Evolutionary conservation across 64 coral and sea anemone species (phyloP), one percentile per base, ranked within the genome.

Genomic region (Acropora tenuis): DNA sequence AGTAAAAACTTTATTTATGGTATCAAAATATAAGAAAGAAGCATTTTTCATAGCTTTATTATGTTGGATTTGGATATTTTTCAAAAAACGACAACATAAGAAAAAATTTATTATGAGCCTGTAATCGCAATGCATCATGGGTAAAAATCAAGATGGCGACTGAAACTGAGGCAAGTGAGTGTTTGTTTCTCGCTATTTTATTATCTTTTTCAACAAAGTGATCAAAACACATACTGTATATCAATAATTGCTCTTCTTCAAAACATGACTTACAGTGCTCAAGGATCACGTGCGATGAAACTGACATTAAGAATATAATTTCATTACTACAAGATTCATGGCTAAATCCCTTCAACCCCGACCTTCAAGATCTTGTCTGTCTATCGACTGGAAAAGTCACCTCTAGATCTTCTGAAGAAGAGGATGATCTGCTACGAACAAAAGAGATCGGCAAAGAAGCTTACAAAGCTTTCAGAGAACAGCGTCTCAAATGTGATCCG

Each of bases 231-330:
- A 90, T 90, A 58, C 20, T 90, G 68, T 66, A 90, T 43, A 73
- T 90, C 59, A 82, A 57, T 17, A 82, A 57, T 17, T 41, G 52
- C 1, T 68, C 67, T 49, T 73, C 42, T 50, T 47, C 43, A 18
- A 10, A 90, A 73, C 78, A 76, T 43, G 84, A 93, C 42, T 48
- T 93, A 60, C 84, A 93, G 83, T 57, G 40, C 40, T 69, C 82
- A 77, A 87, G 91, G 79, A 93, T 80, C 41, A 19, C 91, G 5
- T 52, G 84, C 46, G 91, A 93, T 87, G 91, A 93, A 93, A 30
- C 75, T 6, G 91, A 88, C 43, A 76, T 93, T 1, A 87, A 92
- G 48, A 78, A 73, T 41, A 84, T 69, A 68, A 44, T 84, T 0
- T 84, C 80, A 47, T 17, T 67, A 15, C 80, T 84, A 66, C 59